phyloP scores from a whole-genome alignment of 2,888 invertebrate species.

The Polymixis flavicincta region DNA sequence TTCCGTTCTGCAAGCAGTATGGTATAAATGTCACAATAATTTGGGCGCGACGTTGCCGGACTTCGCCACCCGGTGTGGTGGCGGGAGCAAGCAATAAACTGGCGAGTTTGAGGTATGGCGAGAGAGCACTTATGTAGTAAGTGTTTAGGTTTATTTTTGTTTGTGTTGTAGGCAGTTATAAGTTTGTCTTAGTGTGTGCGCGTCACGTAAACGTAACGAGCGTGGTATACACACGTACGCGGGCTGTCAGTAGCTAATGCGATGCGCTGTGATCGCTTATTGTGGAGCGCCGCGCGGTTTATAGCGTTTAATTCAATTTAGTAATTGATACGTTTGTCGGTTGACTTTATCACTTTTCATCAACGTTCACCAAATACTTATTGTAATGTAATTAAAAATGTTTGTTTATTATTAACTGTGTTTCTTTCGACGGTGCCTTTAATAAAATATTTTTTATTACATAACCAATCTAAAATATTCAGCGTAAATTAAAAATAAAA shows the following conservation, averaged over 20 bases:
- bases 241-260: constrained; percentile 90
- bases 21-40: constrained; percentile 89
- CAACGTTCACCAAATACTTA: constrained; percentile 44
- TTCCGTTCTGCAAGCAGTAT: constrained; percentile 77
- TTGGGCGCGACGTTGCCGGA: constrained; percentile 90
- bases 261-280: constrained; percentile 89
- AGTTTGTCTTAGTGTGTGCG: constrained; percentile 83
- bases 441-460: not conserved
- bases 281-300: constrained; percentile 87
- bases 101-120: constrained; percentile 75
- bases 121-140: constrained; percentile 69
- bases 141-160: constrained; percentile 75
- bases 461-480: not conserved
- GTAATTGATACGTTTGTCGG: constrained; percentile 89
- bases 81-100: constrained; percentile 84
- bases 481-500: not conserved
- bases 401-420: constrained; percentile 28
- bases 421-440: constrained; percentile 1
- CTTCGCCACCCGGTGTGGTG: constrained; percentile 88
- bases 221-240: constrained; percentile 87
- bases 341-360: constrained; percentile 78
- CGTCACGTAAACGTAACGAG: constrained; percentile 89
- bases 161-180: constrained; percentile 72
- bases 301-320: constrained; percentile 90
- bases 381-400: constrained; percentile 49